These are phyloP conservation scores for Acrocephalus kingi DNA, from an alignment of 2,113 vertebrate species.

Conservation along the genomic window DNA sequence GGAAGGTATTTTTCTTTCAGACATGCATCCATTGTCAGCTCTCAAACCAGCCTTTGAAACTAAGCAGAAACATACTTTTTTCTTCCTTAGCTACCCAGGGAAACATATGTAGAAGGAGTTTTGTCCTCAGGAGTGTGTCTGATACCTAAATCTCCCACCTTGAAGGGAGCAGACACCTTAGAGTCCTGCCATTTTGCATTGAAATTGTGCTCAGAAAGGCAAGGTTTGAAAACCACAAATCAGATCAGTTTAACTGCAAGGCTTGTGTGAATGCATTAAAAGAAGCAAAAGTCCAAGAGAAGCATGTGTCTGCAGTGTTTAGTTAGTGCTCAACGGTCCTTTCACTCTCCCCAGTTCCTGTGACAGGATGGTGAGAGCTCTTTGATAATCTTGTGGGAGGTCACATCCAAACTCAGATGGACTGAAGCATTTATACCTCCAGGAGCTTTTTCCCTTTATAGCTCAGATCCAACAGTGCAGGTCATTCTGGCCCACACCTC, in stretches of 20 bases:
- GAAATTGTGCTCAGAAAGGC: neutral
- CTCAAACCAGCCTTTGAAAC: neutral
- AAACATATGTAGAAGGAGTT: neutral
- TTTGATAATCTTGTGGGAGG: neutral
- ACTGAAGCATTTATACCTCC: neutral
- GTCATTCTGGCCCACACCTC: neutral
- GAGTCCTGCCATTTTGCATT: neutral
- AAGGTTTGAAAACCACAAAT: neutral
- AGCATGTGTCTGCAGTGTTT: accelerated
- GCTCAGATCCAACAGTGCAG: neutral
- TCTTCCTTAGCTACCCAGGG: neutral
- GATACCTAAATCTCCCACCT: neutral
- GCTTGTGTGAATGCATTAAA: neutral
- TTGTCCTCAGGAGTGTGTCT: neutral
- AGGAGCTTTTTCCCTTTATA: neutral
- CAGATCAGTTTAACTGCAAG: neutral
- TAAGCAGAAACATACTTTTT: accelerated
- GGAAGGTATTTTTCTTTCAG: neutral
- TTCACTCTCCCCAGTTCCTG: neutral
- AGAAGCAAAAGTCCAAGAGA: neutral
- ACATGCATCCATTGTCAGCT: neutral
- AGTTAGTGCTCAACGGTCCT: neutral
- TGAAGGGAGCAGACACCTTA: neutral
- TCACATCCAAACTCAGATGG: neutral
- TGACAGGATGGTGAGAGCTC: neutral